Evolutionary conservation across 1,140 invertebrate genomes (phyloP), one percentile per base, ranked within the genome.

Genomic region (Penaeus vannamei): DNA sequence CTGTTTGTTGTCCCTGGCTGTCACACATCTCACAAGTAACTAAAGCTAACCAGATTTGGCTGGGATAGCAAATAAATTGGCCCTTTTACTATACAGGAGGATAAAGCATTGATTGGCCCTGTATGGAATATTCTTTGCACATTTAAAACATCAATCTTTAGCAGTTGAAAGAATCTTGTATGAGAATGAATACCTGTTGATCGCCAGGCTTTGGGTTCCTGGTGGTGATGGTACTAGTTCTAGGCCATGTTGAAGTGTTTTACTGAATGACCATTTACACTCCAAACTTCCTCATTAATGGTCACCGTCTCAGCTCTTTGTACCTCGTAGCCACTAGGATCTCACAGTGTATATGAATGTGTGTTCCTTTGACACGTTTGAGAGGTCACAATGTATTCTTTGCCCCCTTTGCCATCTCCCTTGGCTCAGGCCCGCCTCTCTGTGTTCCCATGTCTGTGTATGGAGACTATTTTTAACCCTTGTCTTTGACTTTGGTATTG

Each of bases 281-380:
- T 84, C 46, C 19, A 84, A 46, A 66, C 42, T 69, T 46, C 64
- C 36, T 66, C 61, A 84, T 84, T 84, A 66, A 23, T 69, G 64
- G 64, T 69, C 83, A 66, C 61, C 84, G 53, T 86, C 69, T 86
- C 84, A 86, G 72, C 84, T 86, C 69, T 85, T 85, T 86, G 84
- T 86, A 86, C 84, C 84, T 86, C 53, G 69, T 86, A 86, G 84
- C 66, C 12, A 53, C 69, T 76, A 86, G 84, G 84, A 77, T 86
- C 84, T 86, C 84, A 86, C 72, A n/a, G 66, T 77, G 84, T 86
- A 86, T 76, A 77, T 86, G 84, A 79, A 86, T 86, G 84, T 86
- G 84, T 86, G 36, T 85, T 85, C 69, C 29, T 77, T 86, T 61
- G 59, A 77, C 66, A 60, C 69, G 59, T 86, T 77, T 79, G 46